phyloP scores from a whole-genome alignment of 2,797 vertebrate genomes.

The Tenualosa thibaudeaui region DNA sequence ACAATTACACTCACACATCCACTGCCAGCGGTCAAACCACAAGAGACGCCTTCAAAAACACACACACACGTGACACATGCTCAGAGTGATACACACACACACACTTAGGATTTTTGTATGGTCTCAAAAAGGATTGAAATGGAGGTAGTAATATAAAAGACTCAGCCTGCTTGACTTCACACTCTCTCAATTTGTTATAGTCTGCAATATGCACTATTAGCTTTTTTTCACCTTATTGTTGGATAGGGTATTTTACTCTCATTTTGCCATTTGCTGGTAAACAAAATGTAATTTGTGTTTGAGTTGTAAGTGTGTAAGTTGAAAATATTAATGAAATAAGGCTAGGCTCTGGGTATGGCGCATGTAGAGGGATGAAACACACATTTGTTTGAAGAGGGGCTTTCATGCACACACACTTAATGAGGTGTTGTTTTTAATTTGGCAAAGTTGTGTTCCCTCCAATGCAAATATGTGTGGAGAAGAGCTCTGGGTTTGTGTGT shows the following conservation, averaged over 20 bases:
- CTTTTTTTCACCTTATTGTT: neutral
- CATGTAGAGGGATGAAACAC: neutral
- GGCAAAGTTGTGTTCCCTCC: slow-evolving; percentile 15
- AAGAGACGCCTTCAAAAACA: slow-evolving; percentile 5
- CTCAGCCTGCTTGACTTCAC: neutral
- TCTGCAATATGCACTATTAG: neutral
- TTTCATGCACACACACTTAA: slow-evolving; percentile 19
- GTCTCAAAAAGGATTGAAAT: neutral
- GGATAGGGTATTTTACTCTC: neutral
- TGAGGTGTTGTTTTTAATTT: slow-evolving; percentile 25
- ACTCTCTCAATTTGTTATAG: neutral
- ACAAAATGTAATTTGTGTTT: neutral
- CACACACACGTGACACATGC: neutral
- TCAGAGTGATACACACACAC: neutral
- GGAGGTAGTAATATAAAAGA: neutral
- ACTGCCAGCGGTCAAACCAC: slow-evolving; percentile 25
- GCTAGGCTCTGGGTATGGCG: neutral
- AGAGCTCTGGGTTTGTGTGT: slow-evolving; percentile 21
- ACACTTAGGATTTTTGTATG: neutral
- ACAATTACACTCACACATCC: slow-evolving; percentile 46
- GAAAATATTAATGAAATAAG: slow-evolving; percentile 2
- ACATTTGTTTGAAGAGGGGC: neutral
- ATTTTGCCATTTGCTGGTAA: neutral
- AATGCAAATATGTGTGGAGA: slow-evolving; percentile 41
- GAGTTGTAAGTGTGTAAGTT: neutral